phyloP scores from a whole-genome alignment of 2,888 invertebrate species.

The Aethes cnicana region DNA sequence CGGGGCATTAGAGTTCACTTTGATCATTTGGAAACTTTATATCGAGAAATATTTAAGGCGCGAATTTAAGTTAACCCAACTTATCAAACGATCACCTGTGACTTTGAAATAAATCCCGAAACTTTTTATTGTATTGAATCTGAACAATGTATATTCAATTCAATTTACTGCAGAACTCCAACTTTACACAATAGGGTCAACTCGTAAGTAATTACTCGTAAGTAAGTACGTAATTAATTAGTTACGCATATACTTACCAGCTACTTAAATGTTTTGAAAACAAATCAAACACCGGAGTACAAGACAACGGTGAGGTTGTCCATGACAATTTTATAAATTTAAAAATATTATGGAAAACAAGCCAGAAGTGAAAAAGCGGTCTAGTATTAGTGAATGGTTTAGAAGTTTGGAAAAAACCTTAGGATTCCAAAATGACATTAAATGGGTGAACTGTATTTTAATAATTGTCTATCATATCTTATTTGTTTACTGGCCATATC shows the following conservation, averaged over 20 bases:
- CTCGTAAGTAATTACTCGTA: conserved; percentile 13
- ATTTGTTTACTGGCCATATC: conserved; percentile 68
- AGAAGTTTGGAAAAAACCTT: conserved; percentile 61
- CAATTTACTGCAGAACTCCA: conserved; percentile 16
- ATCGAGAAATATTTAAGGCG: too few relatives aligned
- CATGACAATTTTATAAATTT: neutral
- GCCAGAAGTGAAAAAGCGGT: conserved; percentile 39
- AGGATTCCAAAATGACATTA: conserved; percentile 71
- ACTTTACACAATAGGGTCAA: conserved; percentile 3
- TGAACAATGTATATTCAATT: too few relatives aligned
- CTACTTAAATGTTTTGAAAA: conserved; percentile 2
- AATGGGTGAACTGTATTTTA: conserved; percentile 64
- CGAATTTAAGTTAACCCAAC: too few relatives aligned
- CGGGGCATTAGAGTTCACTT: too few relatives aligned
- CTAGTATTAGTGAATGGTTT: conserved; percentile 55
- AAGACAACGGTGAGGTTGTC: neutral
- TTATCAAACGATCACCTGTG: too few relatives aligned
- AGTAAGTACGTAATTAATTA: too few relatives aligned
- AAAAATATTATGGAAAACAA: conserved; percentile 40
- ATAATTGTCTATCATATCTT: conserved; percentile 64
- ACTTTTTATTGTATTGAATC: too few relatives aligned
- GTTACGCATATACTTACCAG: too few relatives aligned
- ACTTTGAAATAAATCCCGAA: too few relatives aligned
- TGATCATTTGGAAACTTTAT: too few relatives aligned
- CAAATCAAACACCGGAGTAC: conserved; percentile 3